Conservation (phyloP, 2,888 invertebrate genomes). For the Schizaphis graminum region DNA sequence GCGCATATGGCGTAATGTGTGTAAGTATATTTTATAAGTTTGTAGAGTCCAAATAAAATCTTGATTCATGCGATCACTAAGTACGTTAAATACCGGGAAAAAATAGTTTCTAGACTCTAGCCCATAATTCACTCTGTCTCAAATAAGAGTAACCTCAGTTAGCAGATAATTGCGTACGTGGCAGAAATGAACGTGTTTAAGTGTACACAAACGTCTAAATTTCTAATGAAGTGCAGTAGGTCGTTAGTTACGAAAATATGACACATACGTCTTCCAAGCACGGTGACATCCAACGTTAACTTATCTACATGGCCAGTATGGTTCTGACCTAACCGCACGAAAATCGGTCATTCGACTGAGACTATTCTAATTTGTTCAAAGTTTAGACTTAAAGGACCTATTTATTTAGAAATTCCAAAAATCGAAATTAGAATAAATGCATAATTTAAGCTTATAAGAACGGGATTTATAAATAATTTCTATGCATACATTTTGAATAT, state of each 20-base stretch:
- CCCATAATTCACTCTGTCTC: neutral
- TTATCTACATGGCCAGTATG: neutral
- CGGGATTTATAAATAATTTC: neutral
- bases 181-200: neutral
- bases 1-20: neutral
- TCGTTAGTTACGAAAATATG: neutral
- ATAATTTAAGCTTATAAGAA: neutral
- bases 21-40: neutral
- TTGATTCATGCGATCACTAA: neutral
- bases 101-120: neutral
- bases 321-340: neutral
- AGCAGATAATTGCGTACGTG: neutral
- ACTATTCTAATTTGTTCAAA: neutral
- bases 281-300: neutral
- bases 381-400: neutral
- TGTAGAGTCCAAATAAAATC: neutral
- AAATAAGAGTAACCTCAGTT: neutral
- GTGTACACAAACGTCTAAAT: too few relatives aligned
- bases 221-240: neutral
- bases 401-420: neutral
- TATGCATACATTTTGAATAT: neutral
- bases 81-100: neutral
- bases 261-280: neutral
- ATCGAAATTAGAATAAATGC: neutral
- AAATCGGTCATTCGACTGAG: neutral